These are phyloP conservation scores for Caenorhabditis wallacei DNA, from an alignment of 2,888 invertebrate species.

Conservation along the genomic window DNA sequence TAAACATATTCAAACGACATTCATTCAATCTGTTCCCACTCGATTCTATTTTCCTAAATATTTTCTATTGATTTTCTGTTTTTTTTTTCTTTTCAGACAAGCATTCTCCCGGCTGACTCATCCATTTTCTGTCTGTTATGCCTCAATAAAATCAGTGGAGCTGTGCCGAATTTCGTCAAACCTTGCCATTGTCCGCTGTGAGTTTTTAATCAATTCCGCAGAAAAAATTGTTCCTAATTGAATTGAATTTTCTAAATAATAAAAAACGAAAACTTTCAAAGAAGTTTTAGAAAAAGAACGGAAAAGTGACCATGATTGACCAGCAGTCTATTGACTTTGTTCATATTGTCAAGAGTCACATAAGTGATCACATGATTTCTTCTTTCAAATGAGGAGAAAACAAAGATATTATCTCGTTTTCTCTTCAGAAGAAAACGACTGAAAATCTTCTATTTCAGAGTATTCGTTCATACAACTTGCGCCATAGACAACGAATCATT, in stretches of 20 bases:
- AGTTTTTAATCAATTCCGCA: slow-evolving; percentile 19
- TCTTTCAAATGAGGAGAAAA: neutral
- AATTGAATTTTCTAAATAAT: too few relatives aligned
- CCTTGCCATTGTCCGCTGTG: slow-evolving; percentile 54
- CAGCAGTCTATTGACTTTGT: neutral
- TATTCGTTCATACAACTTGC: slow-evolving; percentile 53
- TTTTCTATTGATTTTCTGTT: slow-evolving; percentile 1
- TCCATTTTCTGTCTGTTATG: slow-evolving; percentile 44
- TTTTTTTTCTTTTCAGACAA: slow-evolving; percentile 32
- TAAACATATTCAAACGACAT: slow-evolving; percentile 39
- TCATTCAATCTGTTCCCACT: slow-evolving; percentile 16
- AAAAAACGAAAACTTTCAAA: too few relatives aligned
- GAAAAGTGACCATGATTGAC: neutral
- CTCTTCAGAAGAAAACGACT: neutral
- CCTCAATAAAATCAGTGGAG: slow-evolving; percentile 43
- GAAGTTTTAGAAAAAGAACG: neutral
- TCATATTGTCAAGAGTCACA: neutral
- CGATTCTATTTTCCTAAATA: neutral
- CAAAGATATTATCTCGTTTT: slow-evolving; percentile 23
- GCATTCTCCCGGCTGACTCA: slow-evolving; percentile 41
- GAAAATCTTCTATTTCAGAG: slow-evolving; percentile 33
- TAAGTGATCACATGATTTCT: slow-evolving; percentile 9
- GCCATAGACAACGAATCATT: slow-evolving; percentile 57
- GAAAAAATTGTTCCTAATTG: too few relatives aligned
- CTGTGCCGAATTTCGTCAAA: slow-evolving; percentile 44